Evolutionary conservation across 2,888 invertebrate species (phyloP).

Genomic region (Oxyteleia sp.): DNA sequence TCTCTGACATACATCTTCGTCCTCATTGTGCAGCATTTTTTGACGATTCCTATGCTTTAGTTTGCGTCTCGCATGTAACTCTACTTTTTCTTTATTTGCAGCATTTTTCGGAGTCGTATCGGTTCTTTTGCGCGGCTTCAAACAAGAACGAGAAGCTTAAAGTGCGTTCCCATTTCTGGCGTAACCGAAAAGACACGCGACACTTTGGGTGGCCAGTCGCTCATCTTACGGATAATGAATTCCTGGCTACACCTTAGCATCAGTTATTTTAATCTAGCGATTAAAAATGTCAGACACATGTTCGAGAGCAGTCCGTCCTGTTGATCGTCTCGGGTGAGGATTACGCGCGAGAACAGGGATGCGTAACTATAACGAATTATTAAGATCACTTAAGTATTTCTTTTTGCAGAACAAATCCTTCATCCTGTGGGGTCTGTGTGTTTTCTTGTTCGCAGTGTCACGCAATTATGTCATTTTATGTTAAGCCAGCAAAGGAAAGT

Average conservation of each 20-base stretch:
- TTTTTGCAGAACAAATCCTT: slow-evolving; percentile 35
- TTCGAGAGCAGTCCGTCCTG: slow-evolving; percentile 79
- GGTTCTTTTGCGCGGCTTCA: slow-evolving; percentile 20
- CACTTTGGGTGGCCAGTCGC: slow-evolving; percentile 84
- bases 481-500: slow-evolving; percentile 9
- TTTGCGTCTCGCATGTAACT: slow-evolving; percentile 2
- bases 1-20: slow-evolving; percentile 58
- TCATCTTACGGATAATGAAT: slow-evolving; percentile 82
- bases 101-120: slow-evolving; percentile 7
- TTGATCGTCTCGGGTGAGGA: slow-evolving; percentile 76
- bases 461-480: slow-evolving; percentile 41
- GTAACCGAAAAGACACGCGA: slow-evolving; percentile 78
- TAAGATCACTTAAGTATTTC: slow-evolving; percentile 57
- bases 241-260: slow-evolving; percentile 83
- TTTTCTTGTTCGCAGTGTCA: slow-evolving; percentile 13
- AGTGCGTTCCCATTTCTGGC: slow-evolving; percentile 59
- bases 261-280: slow-evolving; percentile 86
- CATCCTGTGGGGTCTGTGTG: slow-evolving; percentile 64
- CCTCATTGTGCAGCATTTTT: slow-evolving; percentile 34
- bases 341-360: slow-evolving; percentile 77
- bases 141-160: slow-evolving; percentile 57
- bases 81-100: slow-evolving; percentile 42
- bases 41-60: slow-evolving; percentile 50
- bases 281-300: slow-evolving; percentile 87
- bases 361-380: slow-evolving; percentile 72